Percentiles rank a stretch among this genome's conserved stretches.
Conservation (phyloP, 1,140 invertebrate species). For the Drosophila melanica region DNA sequence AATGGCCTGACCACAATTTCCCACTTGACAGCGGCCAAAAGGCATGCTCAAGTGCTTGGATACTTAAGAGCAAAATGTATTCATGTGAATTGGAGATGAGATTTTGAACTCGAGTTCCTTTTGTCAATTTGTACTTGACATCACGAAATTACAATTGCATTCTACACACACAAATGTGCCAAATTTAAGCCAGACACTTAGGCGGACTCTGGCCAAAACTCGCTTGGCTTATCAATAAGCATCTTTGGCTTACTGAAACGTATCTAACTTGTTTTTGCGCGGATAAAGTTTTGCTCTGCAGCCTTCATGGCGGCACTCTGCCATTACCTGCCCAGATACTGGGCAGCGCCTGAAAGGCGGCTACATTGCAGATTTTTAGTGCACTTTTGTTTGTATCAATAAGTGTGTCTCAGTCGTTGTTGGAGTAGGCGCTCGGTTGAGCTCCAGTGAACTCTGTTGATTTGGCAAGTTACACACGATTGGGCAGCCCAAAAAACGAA, state of each 20-base stretch:
- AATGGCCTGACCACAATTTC: slow-evolving; percentile 79
- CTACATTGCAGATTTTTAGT: slow-evolving; percentile 47
- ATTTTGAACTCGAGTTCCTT: slow-evolving; percentile 14
- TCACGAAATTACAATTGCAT: slow-evolving; percentile 66
- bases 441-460: slow-evolving; percentile 58
- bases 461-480: slow-evolving; percentile 56
- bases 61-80: slow-evolving; percentile 67
- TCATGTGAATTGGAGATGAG: slow-evolving; percentile 65
- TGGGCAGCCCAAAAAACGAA: slow-evolving; percentile 20
- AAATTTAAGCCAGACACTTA: slow-evolving; percentile 47
- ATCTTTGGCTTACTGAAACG: slow-evolving; percentile 21
- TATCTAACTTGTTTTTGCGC: slow-evolving; percentile 28
- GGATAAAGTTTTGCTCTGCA: slow-evolving; percentile 29
- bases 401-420: slow-evolving; percentile 14
- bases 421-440: slow-evolving; percentile 31
- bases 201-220: slow-evolving; percentile 30
- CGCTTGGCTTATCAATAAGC: slow-evolving; percentile 59
- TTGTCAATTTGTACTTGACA: slow-evolving; percentile 43
- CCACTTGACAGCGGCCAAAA: slow-evolving; percentile 73
- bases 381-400: slow-evolving; percentile 51
- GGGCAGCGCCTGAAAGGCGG: slow-evolving; percentile 54
- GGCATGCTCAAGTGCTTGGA: slow-evolving; percentile 76
- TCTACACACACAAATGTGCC: slow-evolving; percentile 6
- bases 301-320: slow-evolving; percentile 34
- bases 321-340: slow-evolving; percentile 15